Evolutionary conservation across 2,113 vertebrate genomes (phyloP).

Genomic region (Petromus typicus): DNA sequence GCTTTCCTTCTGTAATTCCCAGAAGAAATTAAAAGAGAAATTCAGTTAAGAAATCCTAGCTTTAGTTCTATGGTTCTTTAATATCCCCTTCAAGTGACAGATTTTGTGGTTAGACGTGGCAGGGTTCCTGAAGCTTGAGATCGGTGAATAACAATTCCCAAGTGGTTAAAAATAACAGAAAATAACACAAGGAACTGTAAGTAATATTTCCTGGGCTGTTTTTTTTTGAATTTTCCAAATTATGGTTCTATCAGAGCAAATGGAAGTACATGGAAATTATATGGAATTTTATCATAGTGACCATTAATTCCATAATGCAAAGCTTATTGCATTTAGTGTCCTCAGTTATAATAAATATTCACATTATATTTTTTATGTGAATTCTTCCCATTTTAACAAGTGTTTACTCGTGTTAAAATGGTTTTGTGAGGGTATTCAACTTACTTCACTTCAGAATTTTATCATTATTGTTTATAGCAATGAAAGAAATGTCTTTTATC

Average conservation of each 20-base stretch:
- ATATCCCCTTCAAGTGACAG: constrained; percentile 17
- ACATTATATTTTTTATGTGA: constrained; percentile 51
- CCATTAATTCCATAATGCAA: background rate
- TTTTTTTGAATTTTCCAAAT: constrained; percentile 54
- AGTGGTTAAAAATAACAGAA: constrained; percentile 51
- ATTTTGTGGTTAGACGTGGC: constrained; percentile 20
- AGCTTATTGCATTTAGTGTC: background rate
- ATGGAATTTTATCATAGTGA: background rate
- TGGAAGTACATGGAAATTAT: background rate
- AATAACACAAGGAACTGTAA: constrained; percentile 50
- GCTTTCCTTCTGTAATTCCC: background rate
- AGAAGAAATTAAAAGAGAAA: constrained; percentile 5
- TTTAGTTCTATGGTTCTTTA: constrained; percentile 12
- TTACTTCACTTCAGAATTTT: background rate
- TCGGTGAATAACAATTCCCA: constrained; percentile 45
- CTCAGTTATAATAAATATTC: background rate
- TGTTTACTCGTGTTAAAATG: background rate
- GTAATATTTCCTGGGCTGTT: background rate
- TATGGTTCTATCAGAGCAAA: constrained; percentile 20
- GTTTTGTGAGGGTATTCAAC: background rate
- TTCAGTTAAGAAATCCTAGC: constrained; percentile 18
- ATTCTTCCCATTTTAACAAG: background rate
- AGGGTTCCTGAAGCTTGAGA: constrained; percentile 54
- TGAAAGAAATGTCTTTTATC: background rate
- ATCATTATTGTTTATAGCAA: constrained; percentile 13